Evolutionary conservation across 2,888 invertebrate species (phyloP), one percentile per base, ranked within the genome.

Genomic region (Drosophila robusta): DNA sequence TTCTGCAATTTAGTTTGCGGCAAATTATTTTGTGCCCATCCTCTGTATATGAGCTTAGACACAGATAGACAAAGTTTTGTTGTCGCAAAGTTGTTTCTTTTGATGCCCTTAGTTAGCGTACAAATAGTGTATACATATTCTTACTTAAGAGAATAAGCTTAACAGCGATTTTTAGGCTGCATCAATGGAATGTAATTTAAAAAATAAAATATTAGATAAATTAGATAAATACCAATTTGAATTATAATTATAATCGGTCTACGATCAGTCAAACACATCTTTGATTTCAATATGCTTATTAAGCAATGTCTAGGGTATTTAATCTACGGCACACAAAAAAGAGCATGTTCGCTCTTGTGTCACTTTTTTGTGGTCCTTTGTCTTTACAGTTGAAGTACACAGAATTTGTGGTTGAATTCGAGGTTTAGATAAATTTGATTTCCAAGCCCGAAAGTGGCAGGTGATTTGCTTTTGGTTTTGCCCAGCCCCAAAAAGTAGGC

Each of bases 1-100:
- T 50, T 49, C 57, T 32, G 50, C 64, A 74, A 55, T 75, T 69
- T 63, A 54, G 72, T 80, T 75, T 58, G 64, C 63, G 68, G 70
- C 44, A 78, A 80, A 79, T 77, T 72, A 70, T 83, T 67, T 70
- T 80, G 66, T 54, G 46, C 46, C 34, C 54, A 12, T 42, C 32
- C 39, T 26, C 7, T 7, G 38, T 32, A 14, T n/a, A 4, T 24
- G n/a, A 29, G 42, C 7, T 52, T 49, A 44, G 39, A 61, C 47
- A 22, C 24, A 51, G 55, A 49, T 50, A 52, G 58, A 51, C 22
- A 57, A 81, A 58, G 44, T 74, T 75, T 45, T 26, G 32, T 42
- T 58, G 46, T 41, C 61, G 5, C 52, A 65, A 71, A 71, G 47
- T 69, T 55, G 38, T 41, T 29, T 52, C 32, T 16, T 49, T 41